Evolutionary conservation across 2,888 invertebrate genomes (phyloP), one percentile per base, ranked within the genome.

Genomic region (Camponotus fellah): DNA sequence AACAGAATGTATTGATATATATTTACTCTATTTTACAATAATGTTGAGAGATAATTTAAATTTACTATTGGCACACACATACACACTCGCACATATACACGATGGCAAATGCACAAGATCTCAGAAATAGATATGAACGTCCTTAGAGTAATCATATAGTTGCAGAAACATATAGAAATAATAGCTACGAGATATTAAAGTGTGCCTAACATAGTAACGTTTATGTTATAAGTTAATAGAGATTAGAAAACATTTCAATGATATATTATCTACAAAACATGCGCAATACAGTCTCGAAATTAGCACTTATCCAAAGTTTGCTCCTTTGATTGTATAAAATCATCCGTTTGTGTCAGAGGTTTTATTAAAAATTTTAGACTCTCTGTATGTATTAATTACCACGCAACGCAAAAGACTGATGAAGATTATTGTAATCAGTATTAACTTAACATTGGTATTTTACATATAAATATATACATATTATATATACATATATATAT

Each of bases 381-480:
- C 76, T 81, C 66, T 83, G 69, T 83, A 79, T 75, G 80, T 80
- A 83, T 86, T 85, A 83, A 85, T 88, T 86, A 90, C 88, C 90
- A 89, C 88, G 87, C 89, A 87, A 90, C 89, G 84, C 81, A 91
- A 90, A 91, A 94, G 93, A 94, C 93, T 93, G 93, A 93, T 89
- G 88, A 92, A 90, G 88, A 90, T 91, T 91, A 91, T 92, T 92
- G 85, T 91, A 92, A 93, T 93, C 93, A 93, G 93, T 93, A 93
- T 93, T 93, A 92, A 91, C 86, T 26, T 90, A 90, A 87, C 89
- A 92, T 93, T 93, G 92, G 92, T 92, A 92, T 92, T 93, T 92
- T 93, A 87, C 90, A 91, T 93, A 88, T 89, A 91, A 91, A 86
- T 91, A 82, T 89, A 79, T 79, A 79, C 43, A 79, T 60, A 60